Evolutionary conservation across 2,888 invertebrate species (phyloP).

Genomic region (Mactromeris polynyma): DNA sequence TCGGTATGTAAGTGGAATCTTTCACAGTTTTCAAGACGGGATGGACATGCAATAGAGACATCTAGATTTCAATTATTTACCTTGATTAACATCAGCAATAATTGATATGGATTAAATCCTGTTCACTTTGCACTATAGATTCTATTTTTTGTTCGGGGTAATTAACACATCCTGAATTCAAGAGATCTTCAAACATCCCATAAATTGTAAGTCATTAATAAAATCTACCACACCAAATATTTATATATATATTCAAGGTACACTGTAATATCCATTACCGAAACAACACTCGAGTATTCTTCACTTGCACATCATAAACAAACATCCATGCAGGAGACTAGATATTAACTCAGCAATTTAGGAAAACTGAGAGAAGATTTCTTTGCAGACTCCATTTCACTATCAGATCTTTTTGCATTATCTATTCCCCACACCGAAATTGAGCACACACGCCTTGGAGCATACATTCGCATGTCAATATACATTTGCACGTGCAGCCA

Average conservation of each 20-base stretch:
- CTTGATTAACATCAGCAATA: not conserved
- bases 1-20: no score
- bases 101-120: not conserved
- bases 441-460: not conserved
- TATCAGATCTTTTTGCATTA: not conserved
- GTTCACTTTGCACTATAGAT: not conserved
- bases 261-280: constrained; percentile 6
- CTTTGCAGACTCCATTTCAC: not conserved
- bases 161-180: not conserved
- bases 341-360: not conserved
- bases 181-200: not conserved
- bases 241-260: not conserved
- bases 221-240: constrained; percentile 1
- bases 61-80: not conserved
- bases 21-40: no score
- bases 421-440: not conserved
- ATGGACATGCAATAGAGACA: not conserved
- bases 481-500: not conserved
- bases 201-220: not conserved
- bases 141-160: not conserved
- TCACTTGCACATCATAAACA: not conserved
- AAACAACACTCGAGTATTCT: not conserved
- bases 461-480: constrained; percentile 11
- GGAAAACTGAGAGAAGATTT: not conserved
- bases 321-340: not conserved